Evolutionary conservation across 1,140 invertebrate genomes (phyloP).

Genomic region (Venturia canescens): DNA sequence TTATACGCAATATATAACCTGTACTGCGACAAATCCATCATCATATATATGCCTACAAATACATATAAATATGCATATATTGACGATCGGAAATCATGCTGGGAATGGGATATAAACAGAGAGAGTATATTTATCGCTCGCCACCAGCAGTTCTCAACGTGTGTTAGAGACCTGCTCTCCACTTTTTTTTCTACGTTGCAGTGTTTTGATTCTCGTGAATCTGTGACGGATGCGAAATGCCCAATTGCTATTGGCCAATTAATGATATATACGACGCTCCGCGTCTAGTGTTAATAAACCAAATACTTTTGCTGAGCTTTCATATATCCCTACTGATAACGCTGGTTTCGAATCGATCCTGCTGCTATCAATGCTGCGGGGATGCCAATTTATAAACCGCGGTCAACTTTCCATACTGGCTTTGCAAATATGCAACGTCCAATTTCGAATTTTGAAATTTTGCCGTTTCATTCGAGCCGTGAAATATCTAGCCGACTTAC

Average conservation of each 20-base stretch:
- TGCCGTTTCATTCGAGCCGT: too few species aligned
- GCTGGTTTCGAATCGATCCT: not conserved
- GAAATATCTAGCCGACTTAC: too few species aligned
- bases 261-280: not conserved
- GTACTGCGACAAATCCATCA: slow-evolving; percentile 25
- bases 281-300: not conserved
- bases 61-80: slow-evolving; percentile 8
- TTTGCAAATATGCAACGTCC: slow-evolving; percentile 1
- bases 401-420: not conserved
- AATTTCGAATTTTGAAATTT: too few species aligned
- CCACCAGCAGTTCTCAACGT: not conserved
- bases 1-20: slow-evolving; percentile 5
- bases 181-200: not conserved
- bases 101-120: not conserved
- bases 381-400: not conserved
- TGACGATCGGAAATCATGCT: slow-evolving; percentile 14
- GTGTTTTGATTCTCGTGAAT: not conserved
- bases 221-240: not conserved
- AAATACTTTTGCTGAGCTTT: not conserved
- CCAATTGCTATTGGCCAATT: not conserved
- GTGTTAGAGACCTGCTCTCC: not conserved
- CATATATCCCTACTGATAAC: not conserved
- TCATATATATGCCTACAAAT: slow-evolving; percentile 15
- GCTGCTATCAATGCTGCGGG: not conserved
- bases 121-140: slow-evolving; percentile 13